Base-by-base conservation (phyloP, 2,888 invertebrate species). In the Drosophila mimetica region DNA sequence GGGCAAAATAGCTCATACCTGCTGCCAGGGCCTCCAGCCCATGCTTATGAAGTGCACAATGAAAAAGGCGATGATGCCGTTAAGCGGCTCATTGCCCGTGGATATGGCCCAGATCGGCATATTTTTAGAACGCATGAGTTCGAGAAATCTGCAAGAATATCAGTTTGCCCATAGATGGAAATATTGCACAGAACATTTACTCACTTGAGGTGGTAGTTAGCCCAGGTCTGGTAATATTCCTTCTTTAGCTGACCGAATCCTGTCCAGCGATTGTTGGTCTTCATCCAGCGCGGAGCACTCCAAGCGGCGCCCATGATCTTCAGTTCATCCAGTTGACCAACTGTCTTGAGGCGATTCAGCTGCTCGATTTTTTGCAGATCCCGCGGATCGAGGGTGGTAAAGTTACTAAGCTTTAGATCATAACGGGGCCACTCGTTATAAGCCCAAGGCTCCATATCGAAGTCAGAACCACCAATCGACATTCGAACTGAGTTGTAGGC, bases 81-180 rank as follows among this genome's bases (percentile, higher is more conserved):
- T 95, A n/a, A 94, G 89, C 1, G 98, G 98, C 91, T 98, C 98
- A 91, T 98, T 98, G 53, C 97, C 97, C 0, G 96, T 95, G 5
- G 97, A 96, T 54, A 98, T 92, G 0, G 95, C 96, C 98, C 98
- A 98, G 80, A 96, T 94, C 32, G 93, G 91, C 70, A 94, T 92
- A 54, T 94, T 94, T 41, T 94, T 91, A 60, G 94, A 93, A 73
- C 93, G 93, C 91, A 98, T 98, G 72, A 94, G 94, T 83, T 97
- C 94, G 58, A 98, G 92, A 92, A 84, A 90, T 86, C 90, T 90
- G 72, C 58, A 9, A 74, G 64, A 36, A n/a, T 0, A n/a, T 14
- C 1, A 16, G 48, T 32, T 28, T 4, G 57, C 34, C 46, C 41
- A 41, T 42, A 7, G 28, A 39, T 48, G 41, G 14, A 34, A 30